Conservation (phyloP, 2,888 invertebrate genomes). For the Oligia strigilis region DNA sequence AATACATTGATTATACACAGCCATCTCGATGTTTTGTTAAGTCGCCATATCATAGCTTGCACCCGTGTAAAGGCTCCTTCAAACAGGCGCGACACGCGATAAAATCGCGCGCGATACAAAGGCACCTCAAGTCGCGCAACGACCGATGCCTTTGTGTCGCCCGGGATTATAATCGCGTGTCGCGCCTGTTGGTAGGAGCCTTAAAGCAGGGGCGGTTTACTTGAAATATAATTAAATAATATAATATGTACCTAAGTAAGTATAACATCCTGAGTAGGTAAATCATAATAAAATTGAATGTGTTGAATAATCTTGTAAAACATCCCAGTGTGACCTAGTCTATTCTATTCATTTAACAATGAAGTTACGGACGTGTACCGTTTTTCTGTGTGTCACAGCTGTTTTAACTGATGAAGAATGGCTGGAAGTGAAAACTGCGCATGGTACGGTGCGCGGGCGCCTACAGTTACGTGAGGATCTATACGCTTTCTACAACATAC, state of each 20-base stretch:
- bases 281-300: slow-evolving; percentile 6
- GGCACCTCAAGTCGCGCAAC: no score
- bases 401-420: slow-evolving; percentile 34
- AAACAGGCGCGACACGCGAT: no score
- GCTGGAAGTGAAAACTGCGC: slow-evolving; percentile 61
- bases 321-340: not conserved
- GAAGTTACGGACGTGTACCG: slow-evolving; percentile 17
- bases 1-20: no score
- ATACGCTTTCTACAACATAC: slow-evolving; percentile 73
- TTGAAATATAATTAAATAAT: no score
- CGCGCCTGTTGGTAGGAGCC: no score
- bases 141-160: no score
- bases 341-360: slow-evolving; percentile 14
- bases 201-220: not conserved
- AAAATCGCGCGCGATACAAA: no score
- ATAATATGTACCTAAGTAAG: not conserved
- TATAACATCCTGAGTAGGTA: not conserved
- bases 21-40: not conserved
- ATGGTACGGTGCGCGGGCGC: slow-evolving; percentile 73
- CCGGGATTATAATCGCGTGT: no score
- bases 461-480: slow-evolving; percentile 63
- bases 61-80: not conserved
- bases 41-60: not conserved
- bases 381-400: slow-evolving; percentile 14
- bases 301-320: slow-evolving; percentile 30